These are phyloP conservation scores for Syrrhaptes paradoxus DNA, from an alignment of 2,113 vertebrate species.

Conservation along the genomic window DNA sequence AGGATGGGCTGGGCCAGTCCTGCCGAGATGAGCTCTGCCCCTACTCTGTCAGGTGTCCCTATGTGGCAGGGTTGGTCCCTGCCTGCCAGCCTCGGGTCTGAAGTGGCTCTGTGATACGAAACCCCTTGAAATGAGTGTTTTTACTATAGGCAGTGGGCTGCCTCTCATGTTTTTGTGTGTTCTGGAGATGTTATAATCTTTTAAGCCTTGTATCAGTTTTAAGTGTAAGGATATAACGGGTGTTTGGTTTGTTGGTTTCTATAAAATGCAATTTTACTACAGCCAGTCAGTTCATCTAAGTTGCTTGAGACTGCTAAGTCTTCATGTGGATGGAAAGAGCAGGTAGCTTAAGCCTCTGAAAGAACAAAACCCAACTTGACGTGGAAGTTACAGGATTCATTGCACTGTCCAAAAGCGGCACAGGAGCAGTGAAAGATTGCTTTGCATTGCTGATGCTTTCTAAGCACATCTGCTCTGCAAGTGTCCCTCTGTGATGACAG, in stretches of 20 bases:
- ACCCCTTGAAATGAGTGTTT: background rate
- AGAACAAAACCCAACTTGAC: background rate
- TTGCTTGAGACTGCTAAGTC: background rate
- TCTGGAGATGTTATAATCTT: background rate
- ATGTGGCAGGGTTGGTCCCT: background rate
- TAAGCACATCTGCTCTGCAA: slow-evolving; percentile 31
- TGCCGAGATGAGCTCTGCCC: background rate
- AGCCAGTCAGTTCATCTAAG: background rate
- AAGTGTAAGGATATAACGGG: background rate
- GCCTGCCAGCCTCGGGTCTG: background rate
- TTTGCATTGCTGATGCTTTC: background rate
- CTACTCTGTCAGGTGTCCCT: background rate
- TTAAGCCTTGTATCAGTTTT: background rate
- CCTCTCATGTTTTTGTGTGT: background rate
- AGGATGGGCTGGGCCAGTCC: background rate
- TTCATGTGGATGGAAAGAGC: background rate
- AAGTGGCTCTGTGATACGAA: background rate
- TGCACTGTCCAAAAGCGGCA: background rate
- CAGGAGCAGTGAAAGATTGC: background rate
- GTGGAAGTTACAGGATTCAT: background rate
- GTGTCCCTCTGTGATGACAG: slow-evolving; percentile 31
- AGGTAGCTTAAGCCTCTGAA: background rate
- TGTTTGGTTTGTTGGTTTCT: background rate
- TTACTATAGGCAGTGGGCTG: background rate
- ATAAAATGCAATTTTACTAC: background rate